A percentile compares a stretch with the other conserved stretches of the same genome.
Conservation (phyloP, 2,797 vertebrate species). For the Rousettus madagascariensis region DNA sequence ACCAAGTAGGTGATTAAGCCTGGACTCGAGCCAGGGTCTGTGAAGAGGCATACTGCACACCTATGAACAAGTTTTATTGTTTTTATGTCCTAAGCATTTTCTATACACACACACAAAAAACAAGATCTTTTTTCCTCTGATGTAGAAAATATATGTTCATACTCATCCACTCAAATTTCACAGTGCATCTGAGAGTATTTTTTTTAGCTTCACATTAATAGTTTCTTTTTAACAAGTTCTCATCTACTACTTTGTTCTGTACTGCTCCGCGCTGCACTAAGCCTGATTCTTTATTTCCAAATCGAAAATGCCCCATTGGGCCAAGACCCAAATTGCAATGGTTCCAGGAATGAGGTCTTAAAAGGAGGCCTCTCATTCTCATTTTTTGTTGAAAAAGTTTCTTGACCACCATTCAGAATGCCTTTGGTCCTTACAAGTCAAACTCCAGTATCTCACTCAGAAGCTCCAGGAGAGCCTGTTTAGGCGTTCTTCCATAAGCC, state of each 20-base stretch:
- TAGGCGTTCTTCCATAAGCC: neutral
- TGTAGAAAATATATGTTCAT: neutral
- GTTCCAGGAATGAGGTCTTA: neutral
- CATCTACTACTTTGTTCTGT: neutral
- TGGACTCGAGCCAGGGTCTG: neutral
- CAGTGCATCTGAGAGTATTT: neutral
- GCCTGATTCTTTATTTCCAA: neutral
- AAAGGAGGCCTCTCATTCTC: neutral
- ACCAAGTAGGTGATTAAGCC: neutral
- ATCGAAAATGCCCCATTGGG: neutral
- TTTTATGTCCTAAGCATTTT: neutral
- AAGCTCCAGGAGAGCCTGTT: neutral
- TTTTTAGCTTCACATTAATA: neutral
- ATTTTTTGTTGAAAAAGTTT: neutral
- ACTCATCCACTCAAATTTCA: neutral
- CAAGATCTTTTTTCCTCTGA: neutral
- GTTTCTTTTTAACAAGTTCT: neutral
- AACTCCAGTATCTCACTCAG: neutral
- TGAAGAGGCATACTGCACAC: fast-evolving
- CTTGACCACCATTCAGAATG: neutral
- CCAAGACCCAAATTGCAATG: neutral
- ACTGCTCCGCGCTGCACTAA: neutral
- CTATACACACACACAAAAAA: neutral
- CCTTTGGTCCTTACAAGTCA: neutral
- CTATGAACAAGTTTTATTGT: neutral